Base-by-base conservation (phyloP, 2,113 vertebrate genomes). In the Perca flavescens region DNA sequence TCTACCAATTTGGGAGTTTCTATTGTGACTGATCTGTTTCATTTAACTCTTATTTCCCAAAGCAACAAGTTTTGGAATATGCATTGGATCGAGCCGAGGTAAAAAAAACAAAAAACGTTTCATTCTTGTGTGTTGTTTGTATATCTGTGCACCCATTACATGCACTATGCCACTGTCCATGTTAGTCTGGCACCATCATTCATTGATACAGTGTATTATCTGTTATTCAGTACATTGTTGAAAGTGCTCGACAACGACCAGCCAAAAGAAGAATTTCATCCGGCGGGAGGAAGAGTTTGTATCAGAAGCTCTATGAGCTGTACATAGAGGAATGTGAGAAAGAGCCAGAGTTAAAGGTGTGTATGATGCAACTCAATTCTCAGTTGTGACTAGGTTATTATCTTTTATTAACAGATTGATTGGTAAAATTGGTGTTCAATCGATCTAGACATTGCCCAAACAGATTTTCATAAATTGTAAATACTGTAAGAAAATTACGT, bases 301-400 rank as follows among this genome's bases (percentile, higher is more conserved):
- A 98, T 96, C 98, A 99, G 95, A 99, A 99, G 91, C 96, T 99
- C 74, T 98, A 99, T 96, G 98, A 99, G 92, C 93, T 99, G 40
- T 99, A 99, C 93, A 96, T 97, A 87, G 99, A 99, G 92, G 98
- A 99, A 96, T 99, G 98, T 96, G 98, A 99, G 93, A 99, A 98
- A 92, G 98, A 99, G 86, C 98, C 98, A 56, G 98, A 99, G 88
- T 95, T 99, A 92, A 99, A 99, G 98, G 98, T 99, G 96, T 89
- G 93, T 91, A 6, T 72, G 31, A 9, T 68, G 21, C 17, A 64
- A n/a, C 31, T 53, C 49, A 4, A 21, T 10, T 57, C 31, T 49
- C 12, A 21, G 19, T 83, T 83, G 68, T 76, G 11, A 85, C 21
- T 13, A 1, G 0, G 13, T 78, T n/a, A 64, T 84, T 54, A 43